Evolutionary conservation across 1,140 invertebrate species (phyloP), one percentile per base, ranked within the genome.

Genomic region (Dermatophagoides farinae): DNA sequence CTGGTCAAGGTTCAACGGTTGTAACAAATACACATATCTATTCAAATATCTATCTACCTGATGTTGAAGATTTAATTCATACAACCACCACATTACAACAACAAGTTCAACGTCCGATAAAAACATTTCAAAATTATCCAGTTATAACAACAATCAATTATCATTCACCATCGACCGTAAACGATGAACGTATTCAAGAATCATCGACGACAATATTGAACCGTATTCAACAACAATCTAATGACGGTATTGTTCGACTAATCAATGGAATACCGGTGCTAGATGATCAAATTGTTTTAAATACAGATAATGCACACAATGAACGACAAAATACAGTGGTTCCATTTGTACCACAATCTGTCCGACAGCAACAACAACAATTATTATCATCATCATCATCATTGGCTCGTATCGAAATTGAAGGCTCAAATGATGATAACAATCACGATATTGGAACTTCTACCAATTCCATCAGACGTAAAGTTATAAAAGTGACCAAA

Each of bases 21-120:
- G 22, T 61, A 12, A 61, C 46, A n/a, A 54, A 52, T 23, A 61
- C 43, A 18, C 50, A 54, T n/a, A 47, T 57, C n/a, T 18, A n/a
- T n/a, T 54, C 60, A 8, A 54, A 41, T 5, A 50, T 61, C 6
- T 60, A 54, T 57, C 57, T 20, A 40, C 8, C 64, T 2, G 46
- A 31, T 5, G 8, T 37, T 41, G 47, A 16, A 6, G 43, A 60
- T 11, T 8, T 50, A 4, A 53, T 25, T 37, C 22, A 18, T 49
- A 20, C 23, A 23, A 53, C 41, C 6, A 41, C 38, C 18, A 44
- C 2, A 38, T 23, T 5, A 39, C 6, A 43, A 40, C 50, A 52
- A 20, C 50, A 52, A 52, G 12, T 20, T 31, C 41, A 43, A 43
- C 41, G 12, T 43, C 41, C 12, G n/a, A 14, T 10, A 18, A 44